phyloP scores from a whole-genome alignment of 2,113 vertebrate species.

The Bufo bufo region DNA sequence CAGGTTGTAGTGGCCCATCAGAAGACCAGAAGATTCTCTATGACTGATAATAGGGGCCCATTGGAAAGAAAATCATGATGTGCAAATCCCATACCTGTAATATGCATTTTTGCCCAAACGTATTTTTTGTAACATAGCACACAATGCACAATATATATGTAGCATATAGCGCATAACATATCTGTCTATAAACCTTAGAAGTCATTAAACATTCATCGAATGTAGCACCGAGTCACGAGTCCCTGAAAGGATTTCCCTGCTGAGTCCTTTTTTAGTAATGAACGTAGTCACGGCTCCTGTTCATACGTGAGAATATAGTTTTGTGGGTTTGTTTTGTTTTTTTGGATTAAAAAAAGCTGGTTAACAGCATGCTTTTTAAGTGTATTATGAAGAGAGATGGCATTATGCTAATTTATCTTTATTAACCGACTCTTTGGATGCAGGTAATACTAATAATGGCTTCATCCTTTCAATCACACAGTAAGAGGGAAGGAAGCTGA shows the following conservation, averaged over 20 bases:
- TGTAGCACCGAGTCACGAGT: background rate
- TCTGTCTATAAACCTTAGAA: background rate
- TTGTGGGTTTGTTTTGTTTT: background rate
- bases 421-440: conserved; percentile 35
- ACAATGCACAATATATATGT: too few species aligned
- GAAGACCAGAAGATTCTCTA: too few species aligned
- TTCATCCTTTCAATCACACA: conserved; percentile 50
- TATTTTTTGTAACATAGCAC: background rate
- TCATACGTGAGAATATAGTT: conserved; percentile 21
- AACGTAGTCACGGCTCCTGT: background rate
- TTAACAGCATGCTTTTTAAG: conserved; percentile 37
- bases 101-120: too few species aligned
- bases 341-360: background rate
- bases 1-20: too few species aligned
- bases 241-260: conserved; percentile 20
- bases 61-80: too few species aligned
- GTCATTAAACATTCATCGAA: background rate
- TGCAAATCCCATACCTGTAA: too few species aligned
- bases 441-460: conserved; percentile 47
- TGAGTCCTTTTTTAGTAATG: background rate
- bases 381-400: conserved; percentile 25
- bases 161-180: background rate
- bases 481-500: conserved; percentile 42
- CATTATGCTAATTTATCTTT: conserved; percentile 56
- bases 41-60: too few species aligned